Conservation (phyloP, 2,797 vertebrate genomes). For the Tolypeutes matacus region DNA sequence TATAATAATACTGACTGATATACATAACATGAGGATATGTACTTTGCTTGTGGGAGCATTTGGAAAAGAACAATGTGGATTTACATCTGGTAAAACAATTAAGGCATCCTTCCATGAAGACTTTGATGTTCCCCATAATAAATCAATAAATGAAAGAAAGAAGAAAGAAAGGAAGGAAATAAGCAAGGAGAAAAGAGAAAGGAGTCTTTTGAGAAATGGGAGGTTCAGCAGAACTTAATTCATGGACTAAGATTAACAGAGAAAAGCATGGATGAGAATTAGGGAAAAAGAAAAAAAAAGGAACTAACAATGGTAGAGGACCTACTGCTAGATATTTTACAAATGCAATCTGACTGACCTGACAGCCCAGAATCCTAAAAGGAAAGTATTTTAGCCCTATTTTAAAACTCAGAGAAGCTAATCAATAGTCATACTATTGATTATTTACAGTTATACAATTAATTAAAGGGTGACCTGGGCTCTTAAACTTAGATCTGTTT, state of each 20-base stretch:
- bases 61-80: conserved; percentile 23
- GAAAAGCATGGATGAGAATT: neutral
- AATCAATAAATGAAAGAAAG: neutral
- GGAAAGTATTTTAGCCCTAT: neutral
- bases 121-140: neutral
- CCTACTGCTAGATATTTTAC: neutral
- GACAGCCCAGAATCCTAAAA: neutral
- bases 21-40: neutral
- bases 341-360: neutral
- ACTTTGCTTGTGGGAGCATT: neutral
- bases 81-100: conserved; percentile 35
- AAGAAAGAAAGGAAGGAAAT: neutral
- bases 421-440: neutral
- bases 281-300: neutral
- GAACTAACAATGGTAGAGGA: neutral
- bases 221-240: neutral
- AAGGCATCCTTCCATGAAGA: neutral
- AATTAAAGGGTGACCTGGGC: neutral
- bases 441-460: neutral
- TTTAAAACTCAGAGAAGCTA: neutral
- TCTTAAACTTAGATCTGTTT: neutral
- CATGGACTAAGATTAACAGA: neutral
- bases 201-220: neutral
- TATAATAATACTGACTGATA: neutral
- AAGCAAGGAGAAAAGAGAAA: neutral